phyloP scores from a whole-genome alignment of 2,113 vertebrate species.

The Saimiri boliviensis region DNA sequence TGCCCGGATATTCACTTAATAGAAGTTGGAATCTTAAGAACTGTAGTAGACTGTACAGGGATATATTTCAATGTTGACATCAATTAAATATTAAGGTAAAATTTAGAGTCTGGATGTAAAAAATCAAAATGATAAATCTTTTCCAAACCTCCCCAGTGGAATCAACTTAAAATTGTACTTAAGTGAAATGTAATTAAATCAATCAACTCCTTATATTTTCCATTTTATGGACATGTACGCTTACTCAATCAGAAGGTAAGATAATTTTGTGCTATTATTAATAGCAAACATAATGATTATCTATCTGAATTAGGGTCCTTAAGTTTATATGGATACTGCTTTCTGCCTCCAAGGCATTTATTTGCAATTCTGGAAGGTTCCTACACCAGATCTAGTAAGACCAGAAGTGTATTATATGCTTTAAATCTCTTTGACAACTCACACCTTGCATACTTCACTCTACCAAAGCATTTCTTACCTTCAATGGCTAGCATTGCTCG shows the following conservation, averaged over 20 bases:
- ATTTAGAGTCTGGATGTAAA: slow-evolving; percentile 53
- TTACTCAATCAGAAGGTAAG: not conserved
- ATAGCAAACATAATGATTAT: slow-evolving; percentile 3
- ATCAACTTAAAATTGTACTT: slow-evolving; percentile 48
- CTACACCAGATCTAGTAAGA: not conserved
- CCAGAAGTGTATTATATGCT: not conserved
- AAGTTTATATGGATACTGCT: not conserved
- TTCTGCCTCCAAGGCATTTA: slow-evolving; percentile 45
- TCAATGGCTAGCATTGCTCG: slow-evolving; percentile 99
- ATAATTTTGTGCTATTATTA: not conserved
- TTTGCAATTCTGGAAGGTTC: slow-evolving; percentile 7
- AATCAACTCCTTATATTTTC: slow-evolving; percentile 47
- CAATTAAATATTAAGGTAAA: slow-evolving; percentile 74
- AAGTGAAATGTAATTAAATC: slow-evolving; percentile 39
- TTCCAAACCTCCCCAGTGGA: not conserved
- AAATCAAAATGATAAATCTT: slow-evolving; percentile 43
- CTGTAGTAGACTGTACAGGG: slow-evolving; percentile 29
- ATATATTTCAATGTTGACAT: slow-evolving; percentile 51
- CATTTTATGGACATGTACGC: not conserved
- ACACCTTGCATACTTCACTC: not conserved
- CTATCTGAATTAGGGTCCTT: not conserved
- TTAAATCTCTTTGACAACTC: slow-evolving; percentile 2
- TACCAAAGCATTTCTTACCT: slow-evolving; percentile 87
- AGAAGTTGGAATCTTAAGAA: slow-evolving; percentile 72
- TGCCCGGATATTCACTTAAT: slow-evolving; percentile 67